These are phyloP conservation scores for Crambe crambe DNA, from an alignment of 37 sponge, comb jelly and placozoan genomes.

Conservation along the genomic window DNA sequence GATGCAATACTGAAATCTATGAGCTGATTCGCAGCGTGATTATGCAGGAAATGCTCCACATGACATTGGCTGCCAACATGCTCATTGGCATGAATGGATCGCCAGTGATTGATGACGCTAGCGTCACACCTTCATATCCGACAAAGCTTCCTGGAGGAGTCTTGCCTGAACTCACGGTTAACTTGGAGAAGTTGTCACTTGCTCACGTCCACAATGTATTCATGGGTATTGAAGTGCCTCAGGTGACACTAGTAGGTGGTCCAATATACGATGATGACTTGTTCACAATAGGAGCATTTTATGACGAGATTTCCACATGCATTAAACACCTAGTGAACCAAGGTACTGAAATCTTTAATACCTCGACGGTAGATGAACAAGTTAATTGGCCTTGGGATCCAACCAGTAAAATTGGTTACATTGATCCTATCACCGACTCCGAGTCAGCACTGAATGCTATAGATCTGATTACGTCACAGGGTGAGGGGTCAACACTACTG, in stretches of 20 bases:
- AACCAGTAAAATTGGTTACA: background rate
- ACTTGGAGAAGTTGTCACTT: slow-evolving; percentile 24
- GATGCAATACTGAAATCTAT: slow-evolving; percentile 40
- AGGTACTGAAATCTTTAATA: slow-evolving; percentile 3
- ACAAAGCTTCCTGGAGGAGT: slow-evolving; percentile 47
- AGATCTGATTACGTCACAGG: slow-evolving; percentile 47
- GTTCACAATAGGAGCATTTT: slow-evolving; percentile 65
- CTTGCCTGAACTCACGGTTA: slow-evolving; percentile 29
- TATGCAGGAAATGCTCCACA: slow-evolving; percentile 67
- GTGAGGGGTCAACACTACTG: slow-evolving; percentile 43
- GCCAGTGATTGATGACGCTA: slow-evolving; percentile 41
- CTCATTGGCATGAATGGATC: slow-evolving; percentile 47
- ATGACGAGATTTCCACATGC: slow-evolving; percentile 46
- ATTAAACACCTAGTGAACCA: slow-evolving; percentile 12
- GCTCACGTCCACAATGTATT: slow-evolving; percentile 42
- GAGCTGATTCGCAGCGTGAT: slow-evolving; percentile 24
- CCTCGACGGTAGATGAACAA: background rate
- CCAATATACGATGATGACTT: background rate
- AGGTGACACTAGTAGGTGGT: background rate
- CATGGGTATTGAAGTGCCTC: slow-evolving; percentile 46
- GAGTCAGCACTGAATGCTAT: slow-evolving; percentile 40
- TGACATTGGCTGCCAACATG: slow-evolving; percentile 56
- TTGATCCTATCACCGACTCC: slow-evolving; percentile 9
- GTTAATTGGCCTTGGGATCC: slow-evolving; percentile 36
- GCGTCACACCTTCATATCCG: slow-evolving; percentile 30